phyloP scores from a whole-genome alignment of 2,888 invertebrate species.

The Morinoia aosen region DNA sequence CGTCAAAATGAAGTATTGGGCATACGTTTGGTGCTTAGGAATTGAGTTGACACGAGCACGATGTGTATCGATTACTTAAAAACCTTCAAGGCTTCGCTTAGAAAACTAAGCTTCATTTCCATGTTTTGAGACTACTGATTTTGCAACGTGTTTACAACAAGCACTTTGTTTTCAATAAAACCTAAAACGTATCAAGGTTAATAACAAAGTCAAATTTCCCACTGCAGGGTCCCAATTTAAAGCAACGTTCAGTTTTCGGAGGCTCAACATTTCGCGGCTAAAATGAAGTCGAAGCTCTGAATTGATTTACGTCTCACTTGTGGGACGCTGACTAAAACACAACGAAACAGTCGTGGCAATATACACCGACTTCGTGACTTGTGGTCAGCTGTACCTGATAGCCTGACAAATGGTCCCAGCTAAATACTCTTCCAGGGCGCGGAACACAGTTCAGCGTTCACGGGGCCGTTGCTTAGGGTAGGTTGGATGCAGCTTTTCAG shows the following conservation, averaged over 20 bases:
- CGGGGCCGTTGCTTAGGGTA: not conserved
- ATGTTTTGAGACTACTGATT: not conserved
- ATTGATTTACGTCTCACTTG: not conserved
- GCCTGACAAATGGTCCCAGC: not conserved
- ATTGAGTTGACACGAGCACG: not conserved
- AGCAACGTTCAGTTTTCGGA: not conserved
- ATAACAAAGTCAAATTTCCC: not conserved
- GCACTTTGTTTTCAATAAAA: not conserved
- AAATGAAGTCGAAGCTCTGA: not conserved
- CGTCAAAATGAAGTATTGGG: not conserved
- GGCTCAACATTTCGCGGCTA: not conserved
- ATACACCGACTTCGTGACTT: not conserved
- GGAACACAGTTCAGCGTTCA: not conserved
- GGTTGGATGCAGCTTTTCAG: not conserved
- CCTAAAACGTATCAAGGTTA: not conserved
- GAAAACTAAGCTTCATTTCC: not conserved
- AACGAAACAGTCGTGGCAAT: not conserved
- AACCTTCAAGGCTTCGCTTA: too few relatives aligned
- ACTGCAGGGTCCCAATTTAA: not conserved
- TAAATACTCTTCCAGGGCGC: not conserved
- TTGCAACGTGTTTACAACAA: not conserved
- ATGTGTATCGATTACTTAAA: not conserved
- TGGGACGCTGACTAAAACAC: not conserved
- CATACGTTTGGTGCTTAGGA: not conserved
- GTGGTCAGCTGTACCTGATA: slow-evolving; percentile 23